Base-by-base conservation (phyloP, 2,888 invertebrate species). In the Actias luna region DNA sequence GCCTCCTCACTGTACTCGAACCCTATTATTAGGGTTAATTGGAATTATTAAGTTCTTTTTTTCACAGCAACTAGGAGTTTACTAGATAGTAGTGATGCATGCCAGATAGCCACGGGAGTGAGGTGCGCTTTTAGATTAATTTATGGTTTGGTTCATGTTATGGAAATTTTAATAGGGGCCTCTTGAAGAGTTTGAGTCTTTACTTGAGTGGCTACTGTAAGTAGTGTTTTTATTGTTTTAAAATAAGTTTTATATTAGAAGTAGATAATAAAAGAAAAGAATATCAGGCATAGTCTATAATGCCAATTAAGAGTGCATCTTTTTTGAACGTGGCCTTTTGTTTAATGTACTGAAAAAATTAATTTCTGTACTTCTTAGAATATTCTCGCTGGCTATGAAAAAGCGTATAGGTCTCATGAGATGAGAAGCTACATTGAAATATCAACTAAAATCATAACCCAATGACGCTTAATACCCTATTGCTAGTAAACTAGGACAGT, bases 1-100 rank as follows among this genome's bases (percentile, higher is more conserved):
- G 87, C 83, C 79, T 85, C 80, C 75, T 74, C 76, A 83, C 75
- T 82, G 77, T 79, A 83, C 85, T 82, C 77, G 70, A 78, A 79
- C 87, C 87, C 91, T 92, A 87, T 92, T 92, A 92, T 92, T 92
- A 92, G 85, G 89, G 87, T 89, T 92, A 91, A 92, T 92, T 92
- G 91, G 89, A 90, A 92, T 91, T 87, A 91, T 91, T 89, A 84
- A 84, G 84, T 80, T 85, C 86, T 88, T 86, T 88, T 87, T 89
- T 92, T 87, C 80, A 82, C 76, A 69, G 82, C 83, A 83, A 77
- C 85, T 83, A 85, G 81, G 80, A 85, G 80, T 88, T 87, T 86
- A 87, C 86, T 87, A 80, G 86, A 86, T 83, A 75, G 82, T 80
- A 79, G 82, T 83, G 87, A 84, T 85, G 85, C 83, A 74, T 78